Conservation (phyloP, 2,113 vertebrate species). For the Syngnathus scovelli region DNA sequence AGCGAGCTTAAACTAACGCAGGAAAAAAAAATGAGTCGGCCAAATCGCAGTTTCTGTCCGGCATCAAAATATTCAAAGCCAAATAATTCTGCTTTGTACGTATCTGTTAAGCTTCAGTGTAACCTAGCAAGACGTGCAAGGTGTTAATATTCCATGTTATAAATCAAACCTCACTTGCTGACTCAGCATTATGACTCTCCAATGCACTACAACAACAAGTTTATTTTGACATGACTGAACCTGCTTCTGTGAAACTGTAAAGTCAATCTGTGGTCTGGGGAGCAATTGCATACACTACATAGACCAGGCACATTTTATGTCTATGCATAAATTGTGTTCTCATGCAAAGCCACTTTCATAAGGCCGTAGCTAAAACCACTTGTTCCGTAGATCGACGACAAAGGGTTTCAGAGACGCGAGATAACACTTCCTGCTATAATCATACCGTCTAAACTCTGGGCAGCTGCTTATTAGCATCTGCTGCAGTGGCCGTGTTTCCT, state of each 20-base stretch:
- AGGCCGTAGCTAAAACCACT: background rate
- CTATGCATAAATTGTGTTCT: background rate
- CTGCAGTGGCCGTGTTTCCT: constrained; percentile 47
- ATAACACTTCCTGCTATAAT: constrained; percentile 52
- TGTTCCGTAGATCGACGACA: background rate
- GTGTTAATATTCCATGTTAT: constrained; percentile 20
- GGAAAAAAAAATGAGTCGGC: background rate
- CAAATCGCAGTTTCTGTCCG: too few species aligned
- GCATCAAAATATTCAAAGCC: background rate
- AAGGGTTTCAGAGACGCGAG: constrained; percentile 13
- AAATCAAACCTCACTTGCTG: constrained; percentile 18
- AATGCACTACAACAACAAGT: constrained; percentile 39
- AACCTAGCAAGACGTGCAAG: background rate
- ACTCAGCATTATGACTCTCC: constrained; percentile 40
- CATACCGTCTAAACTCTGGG: constrained; percentile 34
- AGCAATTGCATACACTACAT: constrained; percentile 8
- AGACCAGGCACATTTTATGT: background rate
- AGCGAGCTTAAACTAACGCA: too few species aligned
- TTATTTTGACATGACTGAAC: constrained; percentile 2
- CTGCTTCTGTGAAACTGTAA: constrained; percentile 1
- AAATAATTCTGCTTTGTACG: background rate
- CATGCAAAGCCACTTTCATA: background rate
- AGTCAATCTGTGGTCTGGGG: constrained; percentile 1
- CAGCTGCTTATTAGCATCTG: constrained; percentile 59
- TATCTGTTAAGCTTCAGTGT: background rate